Evolutionary conservation across 2,113 vertebrate genomes (phyloP).

Genomic region (Brachirus orientalis): DNA sequence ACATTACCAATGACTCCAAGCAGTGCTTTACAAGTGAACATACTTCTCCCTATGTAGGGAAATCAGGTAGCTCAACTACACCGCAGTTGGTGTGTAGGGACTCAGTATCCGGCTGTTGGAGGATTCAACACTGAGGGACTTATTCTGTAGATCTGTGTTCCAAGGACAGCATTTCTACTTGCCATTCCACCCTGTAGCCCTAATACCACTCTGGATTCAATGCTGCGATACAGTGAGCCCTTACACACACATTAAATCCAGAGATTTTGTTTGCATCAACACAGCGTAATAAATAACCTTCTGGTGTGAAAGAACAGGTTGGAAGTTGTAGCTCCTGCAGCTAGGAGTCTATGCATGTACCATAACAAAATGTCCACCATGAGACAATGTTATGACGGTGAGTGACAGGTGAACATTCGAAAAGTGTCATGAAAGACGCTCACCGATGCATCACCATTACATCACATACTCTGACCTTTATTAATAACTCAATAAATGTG

Average conservation of each 20-base stretch:
- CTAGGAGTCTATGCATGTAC: no score
- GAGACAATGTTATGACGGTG: no score
- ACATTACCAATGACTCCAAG: slow-evolving; percentile 21
- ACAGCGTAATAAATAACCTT: slow-evolving; percentile 46
- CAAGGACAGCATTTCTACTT: slow-evolving; percentile 52
- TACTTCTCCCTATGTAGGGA: slow-evolving; percentile 34
- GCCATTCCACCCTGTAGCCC: slow-evolving; percentile 49
- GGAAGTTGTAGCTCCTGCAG: background rate
- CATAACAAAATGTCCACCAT: no score
- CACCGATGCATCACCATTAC: no score
- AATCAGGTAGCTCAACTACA: slow-evolving; percentile 39
- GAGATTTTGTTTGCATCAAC: slow-evolving; percentile 52
- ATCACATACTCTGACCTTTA: no score
- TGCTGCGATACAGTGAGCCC: slow-evolving; percentile 22
- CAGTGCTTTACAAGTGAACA: slow-evolving; percentile 25
- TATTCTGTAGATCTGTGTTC: slow-evolving; percentile 46
- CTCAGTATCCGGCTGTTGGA: slow-evolving; percentile 35
- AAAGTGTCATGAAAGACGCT: no score
- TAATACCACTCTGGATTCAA: slow-evolving; percentile 24
- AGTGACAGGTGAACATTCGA: no score
- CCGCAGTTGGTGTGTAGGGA: slow-evolving; percentile 33
- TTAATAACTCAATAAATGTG: no score
- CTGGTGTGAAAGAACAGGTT: slow-evolving; percentile 19
- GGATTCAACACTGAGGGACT: slow-evolving; percentile 31
- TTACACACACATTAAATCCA: slow-evolving; percentile 55